Evolutionary conservation across 1,140 invertebrate species (phyloP).

Genomic region (Centruroides sculpturatus): DNA sequence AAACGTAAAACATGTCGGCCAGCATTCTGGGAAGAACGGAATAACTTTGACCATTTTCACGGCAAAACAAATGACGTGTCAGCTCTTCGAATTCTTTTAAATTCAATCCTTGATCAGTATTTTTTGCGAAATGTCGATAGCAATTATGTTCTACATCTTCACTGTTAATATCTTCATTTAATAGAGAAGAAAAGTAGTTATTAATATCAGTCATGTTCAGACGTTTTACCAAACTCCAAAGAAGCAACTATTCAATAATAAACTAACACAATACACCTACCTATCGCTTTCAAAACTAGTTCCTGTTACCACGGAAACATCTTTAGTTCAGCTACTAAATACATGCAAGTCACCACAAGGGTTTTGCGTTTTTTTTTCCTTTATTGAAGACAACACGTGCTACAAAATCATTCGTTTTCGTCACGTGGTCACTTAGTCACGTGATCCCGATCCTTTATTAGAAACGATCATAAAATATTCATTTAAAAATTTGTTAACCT

Average conservation of each 20-base stretch:
- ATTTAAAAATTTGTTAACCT: too few species aligned
- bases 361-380: too few species aligned
- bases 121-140: conserved; percentile 2
- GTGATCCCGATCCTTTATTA: too few species aligned
- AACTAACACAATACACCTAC: neutral
- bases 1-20: conserved; percentile 60
- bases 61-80: conserved; percentile 68
- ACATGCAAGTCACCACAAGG: too few species aligned
- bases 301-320: too few species aligned
- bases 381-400: too few species aligned
- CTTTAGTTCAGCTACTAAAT: too few species aligned
- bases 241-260: neutral
- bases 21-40: conserved; percentile 51
- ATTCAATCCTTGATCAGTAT: conserved; percentile 59
- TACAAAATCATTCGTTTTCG: too few species aligned
- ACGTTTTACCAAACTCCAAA: neutral
- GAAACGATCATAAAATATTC: too few species aligned
- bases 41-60: conserved; percentile 71
- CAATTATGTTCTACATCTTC: neutral
- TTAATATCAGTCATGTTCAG: neutral
- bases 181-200: neutral
- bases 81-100: conserved; percentile 61
- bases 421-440: too few species aligned
- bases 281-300: too few species aligned
- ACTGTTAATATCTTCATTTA: neutral